Conservation (phyloP, 2,797 vertebrate genomes). For the Acanthurus lineatus region DNA sequence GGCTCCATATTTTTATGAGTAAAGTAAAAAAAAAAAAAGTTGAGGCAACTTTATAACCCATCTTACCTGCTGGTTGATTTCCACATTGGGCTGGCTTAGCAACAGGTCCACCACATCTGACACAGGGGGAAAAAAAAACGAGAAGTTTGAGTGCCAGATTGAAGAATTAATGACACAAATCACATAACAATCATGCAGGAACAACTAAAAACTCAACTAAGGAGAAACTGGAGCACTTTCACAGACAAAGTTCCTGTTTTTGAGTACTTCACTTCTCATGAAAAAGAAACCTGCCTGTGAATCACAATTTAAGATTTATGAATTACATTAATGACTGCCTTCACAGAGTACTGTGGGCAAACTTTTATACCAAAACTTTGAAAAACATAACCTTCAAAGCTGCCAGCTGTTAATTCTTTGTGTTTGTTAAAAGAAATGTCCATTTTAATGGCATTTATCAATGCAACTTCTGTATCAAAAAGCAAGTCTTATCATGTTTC, state of each 20-base stretch:
- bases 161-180: neutral
- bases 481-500: neutral
- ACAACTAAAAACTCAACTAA: conserved; percentile 18
- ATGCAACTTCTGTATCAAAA: neutral
- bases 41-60: neutral
- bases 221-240: neutral
- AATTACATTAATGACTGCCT: neutral
- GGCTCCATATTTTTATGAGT: too few relatives aligned
- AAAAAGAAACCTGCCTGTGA: neutral
- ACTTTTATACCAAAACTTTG: too few relatives aligned
- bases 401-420: neutral
- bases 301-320: neutral
- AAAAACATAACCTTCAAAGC: neutral
- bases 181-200: conserved; percentile 5
- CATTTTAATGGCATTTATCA: neutral
- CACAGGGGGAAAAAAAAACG: conserved; percentile 47
- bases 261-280: neutral
- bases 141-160: neutral
- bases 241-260: conserved; percentile 38
- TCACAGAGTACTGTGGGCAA: neutral
- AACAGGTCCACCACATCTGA: conserved; percentile 96
- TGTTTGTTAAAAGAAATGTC: neutral
- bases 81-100: conserved; percentile 90
- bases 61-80: conserved; percentile 97
- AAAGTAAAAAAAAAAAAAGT: too few relatives aligned